phyloP scores from a whole-genome alignment of 53 echinoderm and acorn worm genomes.

The Luidia sarsii region DNA sequence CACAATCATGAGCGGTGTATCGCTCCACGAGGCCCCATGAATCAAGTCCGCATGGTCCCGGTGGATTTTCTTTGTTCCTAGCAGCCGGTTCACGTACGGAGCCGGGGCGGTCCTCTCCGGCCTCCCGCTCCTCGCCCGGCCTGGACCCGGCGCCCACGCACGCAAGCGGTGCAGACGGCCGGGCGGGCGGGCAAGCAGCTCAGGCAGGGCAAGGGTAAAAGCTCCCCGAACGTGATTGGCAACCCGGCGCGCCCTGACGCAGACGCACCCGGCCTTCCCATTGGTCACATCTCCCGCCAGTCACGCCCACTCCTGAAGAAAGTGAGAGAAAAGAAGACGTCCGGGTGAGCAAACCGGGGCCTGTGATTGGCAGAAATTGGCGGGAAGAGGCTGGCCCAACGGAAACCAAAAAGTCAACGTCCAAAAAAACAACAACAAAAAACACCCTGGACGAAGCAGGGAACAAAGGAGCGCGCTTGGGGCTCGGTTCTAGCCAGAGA shows the following conservation, averaged over 20 bases:
- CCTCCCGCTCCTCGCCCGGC: not conserved
- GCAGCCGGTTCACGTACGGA: constrained; percentile 54
- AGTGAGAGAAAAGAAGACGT: constrained; percentile 19
- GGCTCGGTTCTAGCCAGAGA: no score
- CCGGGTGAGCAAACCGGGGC: not conserved
- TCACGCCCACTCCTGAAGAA: constrained; percentile 53
- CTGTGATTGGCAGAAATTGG: constrained; percentile 48
- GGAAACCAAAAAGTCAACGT: constrained; percentile 5
- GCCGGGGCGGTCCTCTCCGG: not conserved
- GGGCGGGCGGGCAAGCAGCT: no score
- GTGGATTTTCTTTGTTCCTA: constrained; percentile 46
- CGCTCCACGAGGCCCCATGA: constrained; percentile 17
- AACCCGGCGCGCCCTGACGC: constrained; percentile 32
- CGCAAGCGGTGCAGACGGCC: no score
- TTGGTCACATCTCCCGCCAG: constrained; percentile 41
- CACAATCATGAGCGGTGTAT: constrained; percentile 42
- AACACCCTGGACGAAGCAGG: constrained; percentile 2
- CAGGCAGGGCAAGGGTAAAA: no score
- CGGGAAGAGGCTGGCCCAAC: constrained; percentile 3
- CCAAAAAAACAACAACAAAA: constrained; percentile 19
- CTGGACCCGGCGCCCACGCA: no score
- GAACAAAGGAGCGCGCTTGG: not conserved
- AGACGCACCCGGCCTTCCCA: constrained; percentile 35
- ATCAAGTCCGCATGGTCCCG: constrained; percentile 18
- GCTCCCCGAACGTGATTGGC: constrained; percentile 32